Percentiles rank a stretch among this genome's conserved stretches.
phyloP scores from a whole-genome alignment of 2,113 vertebrate genomes.

The Corythornis vintsioides region DNA sequence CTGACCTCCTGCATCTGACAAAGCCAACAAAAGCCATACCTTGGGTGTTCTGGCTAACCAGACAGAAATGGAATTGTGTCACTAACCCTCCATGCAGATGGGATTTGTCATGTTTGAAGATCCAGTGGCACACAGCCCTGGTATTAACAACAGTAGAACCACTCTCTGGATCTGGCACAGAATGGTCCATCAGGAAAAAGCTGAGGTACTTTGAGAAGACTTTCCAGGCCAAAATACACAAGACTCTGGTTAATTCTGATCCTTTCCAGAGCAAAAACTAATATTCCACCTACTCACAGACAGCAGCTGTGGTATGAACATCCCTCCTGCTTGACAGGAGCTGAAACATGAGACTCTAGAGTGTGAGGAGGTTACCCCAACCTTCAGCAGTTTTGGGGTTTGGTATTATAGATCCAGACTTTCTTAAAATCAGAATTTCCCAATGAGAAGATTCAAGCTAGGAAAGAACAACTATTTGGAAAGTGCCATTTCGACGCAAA shows the following conservation, averaged over 20 bases:
- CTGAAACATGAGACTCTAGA: background rate
- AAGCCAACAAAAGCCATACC: background rate
- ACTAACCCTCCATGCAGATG: background rate
- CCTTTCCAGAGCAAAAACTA: background rate
- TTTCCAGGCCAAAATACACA: background rate
- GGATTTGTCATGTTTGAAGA: background rate
- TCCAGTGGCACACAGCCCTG: background rate
- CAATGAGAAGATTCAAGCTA: background rate
- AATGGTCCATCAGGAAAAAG: background rate
- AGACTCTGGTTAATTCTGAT: background rate
- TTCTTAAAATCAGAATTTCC: background rate
- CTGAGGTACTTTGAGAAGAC: background rate
- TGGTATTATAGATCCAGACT: background rate
- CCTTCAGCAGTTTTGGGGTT: background rate
- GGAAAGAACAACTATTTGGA: background rate
- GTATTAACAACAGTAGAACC: background rate
- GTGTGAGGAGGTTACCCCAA: background rate
- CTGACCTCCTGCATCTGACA: background rate
- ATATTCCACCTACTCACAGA: background rate
- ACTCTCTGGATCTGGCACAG: background rate
- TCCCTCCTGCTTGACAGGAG: background rate
- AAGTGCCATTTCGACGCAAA: accelerated
- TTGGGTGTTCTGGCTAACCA: background rate
- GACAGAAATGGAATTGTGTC: background rate
- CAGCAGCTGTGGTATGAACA: background rate